These are phyloP conservation scores for Sinhomidia bicolor DNA, from an alignment of 2,888 invertebrate genomes.

Conservation along the genomic window DNA sequence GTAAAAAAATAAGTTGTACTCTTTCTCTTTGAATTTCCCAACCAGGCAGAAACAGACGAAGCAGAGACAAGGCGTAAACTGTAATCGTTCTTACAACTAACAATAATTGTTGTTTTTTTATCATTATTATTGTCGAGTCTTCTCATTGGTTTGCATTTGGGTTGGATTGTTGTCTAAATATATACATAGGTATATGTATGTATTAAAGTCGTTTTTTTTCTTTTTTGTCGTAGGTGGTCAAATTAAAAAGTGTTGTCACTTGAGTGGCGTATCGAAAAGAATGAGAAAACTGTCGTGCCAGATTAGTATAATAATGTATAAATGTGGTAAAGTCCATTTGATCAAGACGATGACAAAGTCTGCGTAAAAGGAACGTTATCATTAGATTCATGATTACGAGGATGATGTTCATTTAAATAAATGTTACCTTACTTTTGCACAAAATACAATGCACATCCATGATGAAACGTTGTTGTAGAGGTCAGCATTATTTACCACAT, in stretches of 20 bases:
- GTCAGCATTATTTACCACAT: no score
- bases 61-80: neutral
- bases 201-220: neutral
- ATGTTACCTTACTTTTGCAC: neutral
- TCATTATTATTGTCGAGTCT: neutral
- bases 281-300: neutral
- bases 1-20: neutral
- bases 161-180: constrained; percentile 1
- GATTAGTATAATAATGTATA: neutral
- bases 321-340: neutral
- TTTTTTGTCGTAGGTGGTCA: constrained; percentile 30
- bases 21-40: neutral
- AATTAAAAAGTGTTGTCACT: constrained; percentile 22
- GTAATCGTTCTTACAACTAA: neutral
- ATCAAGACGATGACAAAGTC: neutral
- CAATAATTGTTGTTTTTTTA: neutral
- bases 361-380: constrained; percentile 11
- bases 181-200: no score
- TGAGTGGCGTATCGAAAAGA: constrained; percentile 27
- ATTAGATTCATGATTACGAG: neutral
- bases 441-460: no score
- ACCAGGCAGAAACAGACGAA: neutral
- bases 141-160: constrained; percentile 27
- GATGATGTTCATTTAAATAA: neutral
- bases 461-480: no score